These are phyloP conservation scores for Drosophila multiciliata DNA, from an alignment of 2,888 invertebrate genomes.

Conservation along the genomic window DNA sequence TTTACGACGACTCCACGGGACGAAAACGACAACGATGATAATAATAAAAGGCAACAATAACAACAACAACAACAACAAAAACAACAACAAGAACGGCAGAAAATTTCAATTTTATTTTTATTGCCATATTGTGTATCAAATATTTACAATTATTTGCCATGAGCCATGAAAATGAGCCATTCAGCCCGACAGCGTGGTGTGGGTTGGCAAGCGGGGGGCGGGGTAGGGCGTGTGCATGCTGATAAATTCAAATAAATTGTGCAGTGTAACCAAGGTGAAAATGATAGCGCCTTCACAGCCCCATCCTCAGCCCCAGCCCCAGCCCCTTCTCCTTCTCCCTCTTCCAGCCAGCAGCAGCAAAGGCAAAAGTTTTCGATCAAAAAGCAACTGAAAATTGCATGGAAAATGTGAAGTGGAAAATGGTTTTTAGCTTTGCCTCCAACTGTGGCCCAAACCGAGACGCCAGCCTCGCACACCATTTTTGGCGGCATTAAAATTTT, in stretches of 20 bases:
- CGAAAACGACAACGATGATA: constrained; percentile 64
- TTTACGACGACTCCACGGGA: constrained; percentile 65
- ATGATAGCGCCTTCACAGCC: constrained; percentile 59
- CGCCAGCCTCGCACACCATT: constrained; percentile 30
- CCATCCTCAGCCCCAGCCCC: background rate
- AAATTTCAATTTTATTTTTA: constrained; percentile 84
- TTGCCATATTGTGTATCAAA: constrained; percentile 83
- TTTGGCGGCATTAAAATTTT: constrained; percentile 82
- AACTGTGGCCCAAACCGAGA: constrained; percentile 34
- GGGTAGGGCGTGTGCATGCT: constrained; percentile 47
- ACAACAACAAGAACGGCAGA: constrained; percentile 40
- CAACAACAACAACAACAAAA: constrained; percentile 21
- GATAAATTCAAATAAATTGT: constrained; percentile 82
- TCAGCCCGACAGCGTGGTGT: constrained; percentile 39
- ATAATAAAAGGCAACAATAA: constrained; percentile 68
- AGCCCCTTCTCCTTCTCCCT: too few species aligned
- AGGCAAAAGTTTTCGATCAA: constrained; percentile 75
- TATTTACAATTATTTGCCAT: constrained; percentile 84
- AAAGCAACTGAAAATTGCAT: constrained; percentile 56
- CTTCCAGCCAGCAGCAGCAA: constrained; percentile 12
- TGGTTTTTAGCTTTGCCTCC: constrained; percentile 12
- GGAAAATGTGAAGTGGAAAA: constrained; percentile 44
- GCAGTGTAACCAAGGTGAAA: constrained; percentile 82
- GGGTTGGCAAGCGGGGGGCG: background rate
- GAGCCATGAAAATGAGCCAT: constrained; percentile 73